Evolutionary conservation across 1,140 invertebrate genomes (phyloP).

Genomic region (Apolygus lucorum): DNA sequence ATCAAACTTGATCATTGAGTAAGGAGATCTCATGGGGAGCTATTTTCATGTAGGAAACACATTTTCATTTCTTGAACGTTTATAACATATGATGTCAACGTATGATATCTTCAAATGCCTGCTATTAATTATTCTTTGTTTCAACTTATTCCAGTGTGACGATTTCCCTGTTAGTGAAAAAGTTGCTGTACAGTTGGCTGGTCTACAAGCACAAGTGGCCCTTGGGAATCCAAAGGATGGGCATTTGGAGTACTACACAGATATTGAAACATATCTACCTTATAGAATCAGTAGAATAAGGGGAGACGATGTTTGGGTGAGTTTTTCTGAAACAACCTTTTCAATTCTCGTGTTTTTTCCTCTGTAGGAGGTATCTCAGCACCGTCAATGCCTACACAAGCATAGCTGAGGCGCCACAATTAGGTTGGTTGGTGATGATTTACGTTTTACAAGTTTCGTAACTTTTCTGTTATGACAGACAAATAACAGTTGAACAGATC

Average conservation of each 20-base stretch:
- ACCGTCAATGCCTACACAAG: no score
- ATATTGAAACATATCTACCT: conserved; percentile 72
- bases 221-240: conserved; percentile 74
- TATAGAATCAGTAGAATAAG: conserved; percentile 61
- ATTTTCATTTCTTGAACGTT: neutral
- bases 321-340: no score
- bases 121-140: neutral
- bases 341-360: no score
- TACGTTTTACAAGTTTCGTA: no score
- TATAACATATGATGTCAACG: no score
- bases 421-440: no score
- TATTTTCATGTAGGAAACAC: neutral
- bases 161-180: conserved; percentile 92
- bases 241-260: conserved; percentile 64
- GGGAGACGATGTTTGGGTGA: conserved; percentile 67
- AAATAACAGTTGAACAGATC: no score
- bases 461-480: no score
- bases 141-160: conserved; percentile 58
- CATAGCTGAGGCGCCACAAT: no score
- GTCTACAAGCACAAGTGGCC: conserved; percentile 86
- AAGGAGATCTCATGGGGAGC: neutral
- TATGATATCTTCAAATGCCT: conserved; percentile 17
- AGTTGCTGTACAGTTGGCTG: conserved; percentile 85
- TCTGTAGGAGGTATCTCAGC: no score
- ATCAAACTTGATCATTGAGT: neutral